phyloP scores from a whole-genome alignment of 1,140 invertebrate species.

The Camponotus floridanus region DNA sequence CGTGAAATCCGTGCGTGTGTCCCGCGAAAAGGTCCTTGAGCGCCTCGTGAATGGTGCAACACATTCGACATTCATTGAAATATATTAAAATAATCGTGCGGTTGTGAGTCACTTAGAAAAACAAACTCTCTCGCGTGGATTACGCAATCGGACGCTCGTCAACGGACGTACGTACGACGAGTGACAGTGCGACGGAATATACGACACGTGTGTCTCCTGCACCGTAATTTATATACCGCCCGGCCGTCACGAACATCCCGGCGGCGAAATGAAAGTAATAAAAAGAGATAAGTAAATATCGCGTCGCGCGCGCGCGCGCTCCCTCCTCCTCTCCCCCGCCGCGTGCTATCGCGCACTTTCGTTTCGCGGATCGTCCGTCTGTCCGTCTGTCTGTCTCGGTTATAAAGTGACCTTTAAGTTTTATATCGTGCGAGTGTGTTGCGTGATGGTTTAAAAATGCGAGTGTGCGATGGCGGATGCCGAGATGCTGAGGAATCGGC shows the following conservation, averaged over 20 bases:
- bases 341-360: slow-evolving; percentile 11
- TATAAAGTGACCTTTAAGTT: slow-evolving; percentile 55
- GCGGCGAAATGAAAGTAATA: slow-evolving; percentile 62
- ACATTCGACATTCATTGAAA: slow-evolving; percentile 64
- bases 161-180: slow-evolving; percentile 26
- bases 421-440: slow-evolving; percentile 53
- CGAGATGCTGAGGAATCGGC: slow-evolving; percentile 11
- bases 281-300: slow-evolving; percentile 57
- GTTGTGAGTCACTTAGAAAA: slow-evolving; percentile 65
- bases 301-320: too few species aligned
- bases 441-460: slow-evolving; percentile 52
- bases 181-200: slow-evolving; percentile 42
- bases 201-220: slow-evolving; percentile 42
- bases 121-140: slow-evolving; percentile 63
- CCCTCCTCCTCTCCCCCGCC: too few species aligned
- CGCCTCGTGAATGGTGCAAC: slow-evolving; percentile 44
- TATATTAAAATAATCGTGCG: slow-evolving; percentile 66
- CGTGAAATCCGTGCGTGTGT: slow-evolving; percentile 15
- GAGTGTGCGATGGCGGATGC: slow-evolving; percentile 20
- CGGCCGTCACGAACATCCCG: slow-evolving; percentile 47
- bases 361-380: slow-evolving; percentile 29
- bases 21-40: slow-evolving; percentile 26
- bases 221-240: slow-evolving; percentile 68
- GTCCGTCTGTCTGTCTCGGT: background rate
- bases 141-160: slow-evolving; percentile 65